Conservation (phyloP, 2,797 vertebrate species). For the Pangasius djambal region DNA sequence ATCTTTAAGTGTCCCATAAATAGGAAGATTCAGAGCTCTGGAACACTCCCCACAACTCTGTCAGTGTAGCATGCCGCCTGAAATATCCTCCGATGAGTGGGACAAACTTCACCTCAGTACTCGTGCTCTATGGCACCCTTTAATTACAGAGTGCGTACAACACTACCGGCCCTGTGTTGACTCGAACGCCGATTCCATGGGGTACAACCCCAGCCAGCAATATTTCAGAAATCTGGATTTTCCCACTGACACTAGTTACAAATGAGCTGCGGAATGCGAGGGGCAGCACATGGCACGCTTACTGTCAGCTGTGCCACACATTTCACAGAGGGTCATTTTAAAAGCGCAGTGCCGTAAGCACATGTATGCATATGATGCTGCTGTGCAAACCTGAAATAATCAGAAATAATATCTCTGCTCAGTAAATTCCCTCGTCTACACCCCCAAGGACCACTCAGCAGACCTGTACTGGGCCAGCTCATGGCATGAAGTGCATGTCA, state of each 20-base stretch:
- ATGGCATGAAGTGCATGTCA: conserved; percentile 39
- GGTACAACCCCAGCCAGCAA: conserved; percentile 74
- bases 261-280: conserved; percentile 70
- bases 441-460: conserved; percentile 30
- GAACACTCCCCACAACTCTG: conserved; percentile 81
- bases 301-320: conserved; percentile 60
- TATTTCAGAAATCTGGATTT: conserved; percentile 77
- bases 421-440: conserved; percentile 40
- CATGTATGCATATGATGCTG: conserved; percentile 58
- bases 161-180: conserved; percentile 77
- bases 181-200: conserved; percentile 69
- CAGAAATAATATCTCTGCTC: conserved; percentile 31
- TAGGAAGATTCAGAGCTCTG: conserved; percentile 78
- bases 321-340: conserved; percentile 60
- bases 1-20: conserved; percentile 65
- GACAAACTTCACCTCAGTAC: conserved; percentile 81
- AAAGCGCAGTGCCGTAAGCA: conserved; percentile 51
- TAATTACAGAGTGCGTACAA: conserved; percentile 76
- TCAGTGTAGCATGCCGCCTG: conserved; percentile 77
- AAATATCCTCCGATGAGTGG: conserved; percentile 77
- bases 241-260: conserved; percentile 71
- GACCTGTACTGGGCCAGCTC: conserved; percentile 37
- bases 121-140: conserved; percentile 79
- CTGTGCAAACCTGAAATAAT: conserved; percentile 50
- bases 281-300: conserved; percentile 63